phyloP scores from a whole-genome alignment of 53 echinoderm and acorn worm genomes.

The Arbacia lixula region DNA sequence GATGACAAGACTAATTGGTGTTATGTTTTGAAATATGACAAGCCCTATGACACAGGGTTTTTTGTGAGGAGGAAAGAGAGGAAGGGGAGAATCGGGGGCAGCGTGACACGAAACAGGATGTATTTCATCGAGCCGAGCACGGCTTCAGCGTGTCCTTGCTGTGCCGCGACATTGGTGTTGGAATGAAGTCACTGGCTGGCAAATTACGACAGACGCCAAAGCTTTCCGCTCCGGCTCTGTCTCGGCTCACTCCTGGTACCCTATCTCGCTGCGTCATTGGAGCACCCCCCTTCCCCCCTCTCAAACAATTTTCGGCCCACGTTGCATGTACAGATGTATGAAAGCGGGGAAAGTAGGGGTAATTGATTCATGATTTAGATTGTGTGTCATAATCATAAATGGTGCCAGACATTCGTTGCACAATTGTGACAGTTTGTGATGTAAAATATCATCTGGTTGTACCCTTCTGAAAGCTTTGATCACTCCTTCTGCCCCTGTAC shows the following conservation, averaged over 20 bases:
- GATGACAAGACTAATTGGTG: not conserved
- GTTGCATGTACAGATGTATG: too few species aligned
- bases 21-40: conserved; percentile 45
- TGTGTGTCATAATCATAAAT: too few species aligned
- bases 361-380: too few species aligned
- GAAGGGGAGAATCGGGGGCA: conserved; percentile 29
- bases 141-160: not conserved
- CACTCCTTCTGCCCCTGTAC: too few species aligned
- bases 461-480: too few species aligned
- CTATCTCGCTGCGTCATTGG: not conserved
- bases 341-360: too few species aligned
- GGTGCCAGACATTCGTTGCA: too few species aligned
- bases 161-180: not conserved
- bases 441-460: too few species aligned
- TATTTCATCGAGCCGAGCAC: conserved; percentile 23
- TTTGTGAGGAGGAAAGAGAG: conserved; percentile 31
- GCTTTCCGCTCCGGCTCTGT: conserved; percentile 34
- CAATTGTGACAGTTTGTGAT: too few species aligned
- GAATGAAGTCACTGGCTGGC: conserved; percentile 37
- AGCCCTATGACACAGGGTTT: conserved; percentile 33
- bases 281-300: not conserved
- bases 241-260: not conserved
- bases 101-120: conserved; percentile 21
- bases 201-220: conserved; percentile 40
- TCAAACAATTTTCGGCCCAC: too few species aligned